Evolutionary conservation across 37 sponge, comb jelly and placozoan genomes (phyloP).

Genomic region (Dysidea cf. avara): DNA sequence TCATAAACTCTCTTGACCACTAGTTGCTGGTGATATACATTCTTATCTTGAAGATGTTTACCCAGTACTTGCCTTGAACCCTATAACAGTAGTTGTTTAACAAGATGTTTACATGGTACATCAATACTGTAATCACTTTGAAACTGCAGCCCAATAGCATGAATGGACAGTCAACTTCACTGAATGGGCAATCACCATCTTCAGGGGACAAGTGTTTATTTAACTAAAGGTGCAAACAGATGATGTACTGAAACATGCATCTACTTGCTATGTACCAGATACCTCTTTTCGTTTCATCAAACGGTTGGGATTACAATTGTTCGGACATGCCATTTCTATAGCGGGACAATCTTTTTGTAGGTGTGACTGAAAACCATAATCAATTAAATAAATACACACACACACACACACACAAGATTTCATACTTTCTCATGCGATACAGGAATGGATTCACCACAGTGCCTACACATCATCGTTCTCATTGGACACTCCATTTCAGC

Average conservation of each 20-base stretch:
- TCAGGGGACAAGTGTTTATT: slow-evolving; percentile 27
- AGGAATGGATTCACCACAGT: slow-evolving; percentile 48
- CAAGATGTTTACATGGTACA: too few relatives aligned
- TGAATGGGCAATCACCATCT: slow-evolving; percentile 48
- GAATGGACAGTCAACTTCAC: slow-evolving; percentile 46
- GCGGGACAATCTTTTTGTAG: not conserved
- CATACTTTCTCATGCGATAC: too few relatives aligned
- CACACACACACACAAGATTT: not conserved
- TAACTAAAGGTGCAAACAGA: too few relatives aligned
- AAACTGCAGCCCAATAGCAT: slow-evolving; percentile 25
- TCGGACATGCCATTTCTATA: too few relatives aligned
- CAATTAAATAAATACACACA: not conserved
- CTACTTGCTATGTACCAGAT: too few relatives aligned
- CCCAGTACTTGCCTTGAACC: too few relatives aligned
- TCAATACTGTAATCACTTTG: too few relatives aligned
- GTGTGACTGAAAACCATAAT: not conserved
- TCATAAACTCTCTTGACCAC: slow-evolving; percentile 22
- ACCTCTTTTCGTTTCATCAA: too few relatives aligned
- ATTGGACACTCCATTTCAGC: slow-evolving; percentile 46
- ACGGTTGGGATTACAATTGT: too few relatives aligned
- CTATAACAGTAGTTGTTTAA: too few relatives aligned
- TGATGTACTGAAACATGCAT: too few relatives aligned
- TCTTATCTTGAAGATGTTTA: too few relatives aligned
- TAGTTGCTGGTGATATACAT: slow-evolving; percentile 15
- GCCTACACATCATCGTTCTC: slow-evolving; percentile 40